These are phyloP conservation scores for Troilus luridus DNA, from an alignment of 2,888 invertebrate genomes.

Conservation along the genomic window DNA sequence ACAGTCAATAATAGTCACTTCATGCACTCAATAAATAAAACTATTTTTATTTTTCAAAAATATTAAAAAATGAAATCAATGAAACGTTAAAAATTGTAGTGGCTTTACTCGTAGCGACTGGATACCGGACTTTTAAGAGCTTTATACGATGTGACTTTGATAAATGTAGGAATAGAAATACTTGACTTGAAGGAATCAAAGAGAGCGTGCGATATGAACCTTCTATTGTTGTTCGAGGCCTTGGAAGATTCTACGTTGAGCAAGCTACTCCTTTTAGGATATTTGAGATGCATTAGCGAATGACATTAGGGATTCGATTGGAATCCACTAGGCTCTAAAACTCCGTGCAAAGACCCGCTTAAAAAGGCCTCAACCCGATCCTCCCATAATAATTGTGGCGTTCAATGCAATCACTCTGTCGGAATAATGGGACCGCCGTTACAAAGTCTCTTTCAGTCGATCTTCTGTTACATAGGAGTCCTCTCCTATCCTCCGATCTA, in stretches of 20 bases:
- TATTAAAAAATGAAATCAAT: too few species aligned
- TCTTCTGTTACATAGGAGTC: neutral
- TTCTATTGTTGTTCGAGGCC: neutral
- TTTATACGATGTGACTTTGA: too few species aligned
- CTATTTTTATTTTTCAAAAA: too few species aligned
- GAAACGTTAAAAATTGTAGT: too few species aligned
- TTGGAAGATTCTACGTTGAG: neutral
- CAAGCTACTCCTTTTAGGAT: neutral
- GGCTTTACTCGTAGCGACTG: too few species aligned
- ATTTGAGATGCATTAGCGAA: neutral
- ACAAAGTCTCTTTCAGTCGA: neutral
- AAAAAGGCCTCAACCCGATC: neutral
- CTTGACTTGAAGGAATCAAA: neutral
- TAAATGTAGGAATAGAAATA: neutral
- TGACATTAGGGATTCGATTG: neutral
- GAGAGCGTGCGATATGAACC: neutral
- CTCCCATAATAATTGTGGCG: slow-evolving; percentile 17
- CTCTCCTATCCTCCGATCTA: too few species aligned
- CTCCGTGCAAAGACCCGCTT: neutral
- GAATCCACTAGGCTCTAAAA: neutral
- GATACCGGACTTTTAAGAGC: too few species aligned
- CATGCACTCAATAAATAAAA: too few species aligned
- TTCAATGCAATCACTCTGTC: slow-evolving; percentile 34
- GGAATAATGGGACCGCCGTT: slow-evolving; percentile 24
- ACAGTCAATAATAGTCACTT: too few species aligned